These are phyloP conservation scores for Pelobates fuscus DNA, from an alignment of 2,113 vertebrate species.

Conservation along the genomic window DNA sequence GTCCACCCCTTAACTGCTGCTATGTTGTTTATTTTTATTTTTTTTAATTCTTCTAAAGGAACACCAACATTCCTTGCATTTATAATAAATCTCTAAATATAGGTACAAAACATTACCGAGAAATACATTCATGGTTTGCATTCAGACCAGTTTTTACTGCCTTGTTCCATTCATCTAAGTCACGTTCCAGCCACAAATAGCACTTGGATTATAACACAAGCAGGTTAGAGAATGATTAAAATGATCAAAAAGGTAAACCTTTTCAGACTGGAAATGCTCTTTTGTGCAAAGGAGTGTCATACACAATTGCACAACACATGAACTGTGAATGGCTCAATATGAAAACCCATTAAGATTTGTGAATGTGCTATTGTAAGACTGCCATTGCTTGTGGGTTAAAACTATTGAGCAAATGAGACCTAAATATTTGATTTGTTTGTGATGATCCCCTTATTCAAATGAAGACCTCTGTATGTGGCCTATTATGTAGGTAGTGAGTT, in stretches of 20 bases:
- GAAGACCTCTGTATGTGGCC: too few relatives aligned
- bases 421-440: too few relatives aligned
- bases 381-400: too few relatives aligned
- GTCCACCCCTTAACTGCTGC: not conserved
- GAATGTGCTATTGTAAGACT: too few relatives aligned
- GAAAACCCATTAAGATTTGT: too few relatives aligned
- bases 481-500: too few relatives aligned
- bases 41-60: not conserved
- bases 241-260: not conserved
- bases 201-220: not conserved
- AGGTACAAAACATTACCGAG: not conserved
- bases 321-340: too few relatives aligned
- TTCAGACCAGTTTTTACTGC: not conserved
- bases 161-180: not conserved
- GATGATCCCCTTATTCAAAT: too few relatives aligned
- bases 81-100: not conserved
- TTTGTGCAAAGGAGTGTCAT: slow-evolving; percentile 23
- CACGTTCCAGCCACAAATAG: not conserved
- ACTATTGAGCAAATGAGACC: too few relatives aligned
- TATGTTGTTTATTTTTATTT: too few relatives aligned
- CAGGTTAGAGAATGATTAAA: not conserved
- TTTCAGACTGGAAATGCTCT: slow-evolving; percentile 17
- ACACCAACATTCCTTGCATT: slow-evolving; percentile 8
- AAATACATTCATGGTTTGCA: not conserved
- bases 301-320: too few relatives aligned